Percentiles rank a stretch among this genome's conserved stretches.
Evolutionary conservation across 2,113 vertebrate genomes (phyloP).

Genomic region (Tetrax tetrax): DNA sequence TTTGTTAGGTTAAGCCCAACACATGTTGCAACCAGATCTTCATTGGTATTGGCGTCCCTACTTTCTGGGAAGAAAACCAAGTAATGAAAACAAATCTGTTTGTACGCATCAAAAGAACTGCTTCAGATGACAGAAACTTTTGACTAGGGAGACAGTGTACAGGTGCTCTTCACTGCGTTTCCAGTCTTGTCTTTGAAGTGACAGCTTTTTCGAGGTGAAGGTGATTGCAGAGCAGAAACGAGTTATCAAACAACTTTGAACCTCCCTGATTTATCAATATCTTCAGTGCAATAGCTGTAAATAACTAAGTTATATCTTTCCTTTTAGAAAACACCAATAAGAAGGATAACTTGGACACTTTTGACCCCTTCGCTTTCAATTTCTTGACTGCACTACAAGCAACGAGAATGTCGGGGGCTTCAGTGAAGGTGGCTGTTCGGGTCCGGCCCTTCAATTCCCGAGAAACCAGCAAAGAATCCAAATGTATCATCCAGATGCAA

Average conservation of each 20-base stretch:
- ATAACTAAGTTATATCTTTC: background rate
- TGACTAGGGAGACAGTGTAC: background rate
- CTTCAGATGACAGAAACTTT: background rate
- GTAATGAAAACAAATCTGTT: slow-evolving; percentile 8
- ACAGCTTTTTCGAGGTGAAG: background rate
- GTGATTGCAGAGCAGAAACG: background rate
- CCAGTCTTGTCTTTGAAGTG: background rate
- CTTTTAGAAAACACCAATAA: slow-evolving; percentile 38
- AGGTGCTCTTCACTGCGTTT: background rate
- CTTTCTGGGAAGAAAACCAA: slow-evolving; percentile 23
- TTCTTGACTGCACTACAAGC: background rate
- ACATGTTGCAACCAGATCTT: slow-evolving; percentile 31
- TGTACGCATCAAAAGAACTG: background rate
- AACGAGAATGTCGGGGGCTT: slow-evolving; percentile 92
- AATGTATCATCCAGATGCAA: slow-evolving; percentile 99
- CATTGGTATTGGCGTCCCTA: background rate
- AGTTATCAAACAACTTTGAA: background rate
- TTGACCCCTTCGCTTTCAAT: background rate
- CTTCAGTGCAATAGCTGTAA: background rate
- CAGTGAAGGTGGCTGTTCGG: slow-evolving; percentile 96
- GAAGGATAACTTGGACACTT: background rate
- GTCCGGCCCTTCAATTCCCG: slow-evolving; percentile 97
- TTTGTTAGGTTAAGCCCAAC: background rate
- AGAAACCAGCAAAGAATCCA: slow-evolving; percentile 94
- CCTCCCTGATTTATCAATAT: background rate